Base-by-base conservation (phyloP, 1,140 invertebrate species). In the Drosophila nikananu region DNA sequence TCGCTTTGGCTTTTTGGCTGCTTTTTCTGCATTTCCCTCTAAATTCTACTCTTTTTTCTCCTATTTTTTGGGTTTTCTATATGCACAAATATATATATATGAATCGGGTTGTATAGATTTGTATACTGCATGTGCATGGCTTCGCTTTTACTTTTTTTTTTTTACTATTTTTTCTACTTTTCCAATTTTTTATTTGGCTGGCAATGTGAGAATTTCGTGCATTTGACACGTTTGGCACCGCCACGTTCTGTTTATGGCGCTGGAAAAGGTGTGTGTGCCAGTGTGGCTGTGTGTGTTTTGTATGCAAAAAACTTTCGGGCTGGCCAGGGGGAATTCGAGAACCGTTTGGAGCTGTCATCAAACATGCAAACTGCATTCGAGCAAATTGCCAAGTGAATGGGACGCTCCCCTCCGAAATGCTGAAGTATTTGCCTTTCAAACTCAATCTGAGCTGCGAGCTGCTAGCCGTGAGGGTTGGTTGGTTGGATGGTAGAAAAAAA, bases 161-260 rank as follows among this genome's bases (percentile, higher is more conserved):
- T 21, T 10, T 27, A 0, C n/a, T 35, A 9, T 35, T 35, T 21
- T 23, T 21, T 54, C 10, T 32, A 32, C 30, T 35, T 35, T 37
- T 5, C 32, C 32, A 19, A n/a, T 39, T 44, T 77, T 79, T 70
- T 30, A 39, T 79, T 63, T 46, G 42, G 12, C 39, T 71, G 51
- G 58, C 60, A 42, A 48, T 54, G 37, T 80, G 70, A 59, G 67
- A 79, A 67, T 80, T 89, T 77, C 54, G 77, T 89, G 84, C 68
- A 83, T 87, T 84, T 83, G 84, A 87, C 83, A 87, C 83, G 82
- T 84, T 81, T 74, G 67, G 59, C 59, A 73, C 42, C 48, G 67
- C 72, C 58, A 62, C 68, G 76, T 72, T 60, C 59, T 60, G 76
- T 71, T 79, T 64, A 64, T 72, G 76, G 66, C 54, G 52, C 59